These are phyloP conservation scores for Xiphorhynchus elegans DNA, from an alignment of 2,113 vertebrate species.

Conservation along the genomic window DNA sequence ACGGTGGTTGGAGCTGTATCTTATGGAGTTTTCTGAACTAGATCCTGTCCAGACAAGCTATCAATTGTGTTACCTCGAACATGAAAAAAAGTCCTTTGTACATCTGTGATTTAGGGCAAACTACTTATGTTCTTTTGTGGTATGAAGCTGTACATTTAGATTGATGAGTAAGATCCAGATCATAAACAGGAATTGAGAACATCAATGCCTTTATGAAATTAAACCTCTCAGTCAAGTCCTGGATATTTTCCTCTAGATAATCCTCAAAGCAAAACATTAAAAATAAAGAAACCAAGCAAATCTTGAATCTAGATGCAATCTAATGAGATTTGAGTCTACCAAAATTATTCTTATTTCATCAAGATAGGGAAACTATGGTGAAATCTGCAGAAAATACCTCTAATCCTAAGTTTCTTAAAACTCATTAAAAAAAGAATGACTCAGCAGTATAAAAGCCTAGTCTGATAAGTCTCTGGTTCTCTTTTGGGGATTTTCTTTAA, in stretches of 20 bases:
- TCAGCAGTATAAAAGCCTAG: neutral
- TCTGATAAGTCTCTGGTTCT: neutral
- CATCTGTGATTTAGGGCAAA: neutral
- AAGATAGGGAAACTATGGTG: neutral
- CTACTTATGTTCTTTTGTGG: neutral
- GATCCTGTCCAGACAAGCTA: neutral
- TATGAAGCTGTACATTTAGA: neutral
- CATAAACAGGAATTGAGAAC: neutral
- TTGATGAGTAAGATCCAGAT: neutral
- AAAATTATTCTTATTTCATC: neutral
- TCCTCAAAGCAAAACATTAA: neutral
- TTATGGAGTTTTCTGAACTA: neutral
- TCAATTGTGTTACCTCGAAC: neutral
- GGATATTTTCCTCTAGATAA: neutral
- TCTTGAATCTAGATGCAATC: neutral
- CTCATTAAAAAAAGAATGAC: neutral
- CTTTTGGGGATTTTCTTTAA: neutral
- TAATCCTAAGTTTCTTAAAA: neutral
- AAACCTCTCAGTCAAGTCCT: neutral
- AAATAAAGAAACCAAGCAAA: neutral
- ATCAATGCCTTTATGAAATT: neutral
- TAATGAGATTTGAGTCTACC: neutral
- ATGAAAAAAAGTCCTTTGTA: neutral
- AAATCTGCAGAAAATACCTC: neutral
- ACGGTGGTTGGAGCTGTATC: neutral